Conservation (phyloP, 2,797 vertebrate genomes). For the Chanos chanos region DNA sequence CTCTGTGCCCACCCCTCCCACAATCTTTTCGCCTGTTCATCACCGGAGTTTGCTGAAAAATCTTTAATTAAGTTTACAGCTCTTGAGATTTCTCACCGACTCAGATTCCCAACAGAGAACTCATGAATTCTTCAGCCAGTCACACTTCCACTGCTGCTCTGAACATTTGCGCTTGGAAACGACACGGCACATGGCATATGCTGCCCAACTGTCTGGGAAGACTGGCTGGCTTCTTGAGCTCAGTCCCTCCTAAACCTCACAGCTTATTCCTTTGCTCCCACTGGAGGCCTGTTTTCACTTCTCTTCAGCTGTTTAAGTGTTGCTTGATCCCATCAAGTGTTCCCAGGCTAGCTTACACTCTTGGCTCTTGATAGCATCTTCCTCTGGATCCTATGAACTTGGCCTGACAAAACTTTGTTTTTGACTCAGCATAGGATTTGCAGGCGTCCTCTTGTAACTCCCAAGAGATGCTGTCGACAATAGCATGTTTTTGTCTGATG, state of each 20-base stretch:
- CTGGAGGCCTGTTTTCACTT: not conserved
- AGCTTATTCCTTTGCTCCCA: slow-evolving; percentile 10
- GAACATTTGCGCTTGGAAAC: slow-evolving; percentile 7
- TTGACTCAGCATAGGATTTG: slow-evolving; percentile 24
- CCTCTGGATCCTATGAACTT: slow-evolving; percentile 19
- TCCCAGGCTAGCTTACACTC: slow-evolving; percentile 3
- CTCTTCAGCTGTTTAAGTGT: slow-evolving; percentile 25
- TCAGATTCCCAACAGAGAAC: slow-evolving; percentile 21
- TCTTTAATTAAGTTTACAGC: slow-evolving; percentile 48
- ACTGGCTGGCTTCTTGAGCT: slow-evolving; percentile 21
- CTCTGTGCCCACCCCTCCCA: slow-evolving; percentile 14
- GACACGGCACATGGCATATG: slow-evolving; percentile 38
- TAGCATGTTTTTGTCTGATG: too few relatives aligned
- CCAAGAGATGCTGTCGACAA: too few relatives aligned
- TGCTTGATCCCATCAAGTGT: slow-evolving; percentile 23
- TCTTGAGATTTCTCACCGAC: slow-evolving; percentile 42
- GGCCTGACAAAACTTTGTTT: slow-evolving; percentile 29
- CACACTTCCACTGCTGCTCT: not conserved
- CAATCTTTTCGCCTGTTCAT: slow-evolving; percentile 27
- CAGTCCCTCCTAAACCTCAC: not conserved
- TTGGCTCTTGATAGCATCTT: slow-evolving; percentile 27
- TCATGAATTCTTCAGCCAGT: slow-evolving; percentile 26
- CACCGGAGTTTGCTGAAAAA: slow-evolving; percentile 31
- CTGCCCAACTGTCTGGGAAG: slow-evolving; percentile 35
- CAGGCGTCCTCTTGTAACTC: slow-evolving; percentile 6